phyloP scores from a whole-genome alignment of 2,797 vertebrate genomes.

The Lophius americanus region DNA sequence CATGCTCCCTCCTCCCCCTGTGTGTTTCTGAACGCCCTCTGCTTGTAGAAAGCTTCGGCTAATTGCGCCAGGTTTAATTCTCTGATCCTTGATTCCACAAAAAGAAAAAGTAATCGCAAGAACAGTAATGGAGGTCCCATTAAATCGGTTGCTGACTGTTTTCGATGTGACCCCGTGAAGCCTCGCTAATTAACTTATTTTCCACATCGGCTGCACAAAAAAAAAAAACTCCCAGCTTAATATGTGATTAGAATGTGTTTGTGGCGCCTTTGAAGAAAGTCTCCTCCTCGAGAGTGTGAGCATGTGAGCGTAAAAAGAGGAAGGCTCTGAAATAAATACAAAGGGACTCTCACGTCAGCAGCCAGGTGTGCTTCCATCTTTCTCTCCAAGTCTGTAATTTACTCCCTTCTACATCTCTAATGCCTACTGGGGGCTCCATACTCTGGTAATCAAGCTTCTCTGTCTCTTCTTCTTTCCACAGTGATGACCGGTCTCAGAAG shows the following conservation, averaged over 20 bases:
- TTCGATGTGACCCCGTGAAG: conserved; percentile 35
- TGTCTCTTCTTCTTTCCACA: conserved; percentile 62
- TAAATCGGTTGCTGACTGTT: conserved; percentile 26
- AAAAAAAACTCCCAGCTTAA: conserved; percentile 7
- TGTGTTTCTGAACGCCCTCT: conserved; percentile 10
- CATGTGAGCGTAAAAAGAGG: conserved; percentile 24
- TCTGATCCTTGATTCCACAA: not conserved
- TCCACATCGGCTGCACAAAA: conserved; percentile 5
- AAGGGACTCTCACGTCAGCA: conserved; percentile 47
- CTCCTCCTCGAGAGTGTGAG: conserved; percentile 15
- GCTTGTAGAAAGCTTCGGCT: conserved; percentile 10
- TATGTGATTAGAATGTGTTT: conserved; percentile 6
- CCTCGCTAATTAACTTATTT: conserved; percentile 44
- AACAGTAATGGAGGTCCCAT: conserved; percentile 40
- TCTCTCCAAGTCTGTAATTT: conserved; percentile 58
- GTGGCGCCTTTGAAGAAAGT: not conserved
- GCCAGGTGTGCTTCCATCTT: conserved; percentile 50
- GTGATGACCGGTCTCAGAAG: conserved; percentile 85
- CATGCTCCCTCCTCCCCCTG: conserved; percentile 17
- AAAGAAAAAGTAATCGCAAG: conserved; percentile 30
- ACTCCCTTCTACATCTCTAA: conserved; percentile 60
- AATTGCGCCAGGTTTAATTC: conserved; percentile 18
- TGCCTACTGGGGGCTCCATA: conserved; percentile 51
- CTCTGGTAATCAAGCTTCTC: conserved; percentile 59
- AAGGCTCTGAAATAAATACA: conserved; percentile 25